Base-by-base conservation (phyloP, 2,113 vertebrate species). In the Hystrix brachyura region DNA sequence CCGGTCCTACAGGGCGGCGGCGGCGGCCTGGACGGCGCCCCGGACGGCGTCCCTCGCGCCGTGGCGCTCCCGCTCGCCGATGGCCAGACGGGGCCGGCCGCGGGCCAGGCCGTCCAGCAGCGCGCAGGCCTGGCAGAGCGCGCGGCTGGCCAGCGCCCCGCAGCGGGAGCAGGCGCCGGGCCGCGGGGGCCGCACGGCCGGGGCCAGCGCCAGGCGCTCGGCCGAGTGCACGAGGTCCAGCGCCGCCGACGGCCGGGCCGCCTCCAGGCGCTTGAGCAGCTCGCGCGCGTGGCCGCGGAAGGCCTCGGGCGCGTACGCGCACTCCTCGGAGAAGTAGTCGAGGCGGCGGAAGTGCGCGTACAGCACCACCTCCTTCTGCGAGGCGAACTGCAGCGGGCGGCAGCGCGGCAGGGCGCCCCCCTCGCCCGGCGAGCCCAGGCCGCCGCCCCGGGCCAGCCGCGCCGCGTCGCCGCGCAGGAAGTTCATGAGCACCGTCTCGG, bases 331-430 rank as follows among this genome's bases (percentile, higher is more conserved):
- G 96, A 99, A 99, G 98, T 99, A 99, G 98, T 99, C 99, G 15
- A 99, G 97, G 95, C 99, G 99, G 62, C 99, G 99, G 95, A 99
- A 99, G 97, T 99, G 99, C 15, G 99, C 99, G 0, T 99, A 99
- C n/a, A 99, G 98, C 62, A 99, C 99, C 9, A 99, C 99, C 98
- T 99, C 99, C 96, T 99, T 99, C 98, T 99, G 99, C 4, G 99
- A 99, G 4, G 99, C 99, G 6, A 99, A 99, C 95, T 99, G 99
- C 87, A 99, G 98, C 0, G 99, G 99, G 83, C 99, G 99, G 98
- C 99, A 99, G 57, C 99, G 99, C 0, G 99, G 99, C 57, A 99
- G 97, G 1, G 98, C 96, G 60, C 98, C 98, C 60, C 99, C 99
- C 11, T 99, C 99, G 87, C 98, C 94, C 0, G 98, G 98, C 1